phyloP scores from a whole-genome alignment of 2,888 invertebrate species.

The Nycteola revayana region DNA sequence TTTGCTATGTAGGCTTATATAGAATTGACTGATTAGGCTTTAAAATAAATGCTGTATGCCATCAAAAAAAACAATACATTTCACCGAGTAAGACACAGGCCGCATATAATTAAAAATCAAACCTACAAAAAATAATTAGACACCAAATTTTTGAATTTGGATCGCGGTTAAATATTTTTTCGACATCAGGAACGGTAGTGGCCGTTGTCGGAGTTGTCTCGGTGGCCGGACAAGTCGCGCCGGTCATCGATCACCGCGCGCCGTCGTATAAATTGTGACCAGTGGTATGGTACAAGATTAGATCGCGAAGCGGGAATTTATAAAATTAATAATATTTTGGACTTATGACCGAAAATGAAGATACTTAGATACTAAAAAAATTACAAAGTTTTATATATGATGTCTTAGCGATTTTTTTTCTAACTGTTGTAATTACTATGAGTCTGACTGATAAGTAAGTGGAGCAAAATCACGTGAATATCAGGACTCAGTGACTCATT shows the following conservation, averaged over 20 bases:
- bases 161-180: conserved; percentile 50
- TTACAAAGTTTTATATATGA: no score
- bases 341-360: no score
- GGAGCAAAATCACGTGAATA: conserved; percentile 7
- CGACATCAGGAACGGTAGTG: conserved; percentile 62
- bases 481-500: conserved; percentile 30
- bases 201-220: conserved; percentile 54
- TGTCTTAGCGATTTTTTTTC: no score
- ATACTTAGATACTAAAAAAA: no score
- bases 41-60: no score
- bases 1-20: no score
- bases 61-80: no score
- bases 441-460: not conserved
- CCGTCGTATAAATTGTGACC: conserved; percentile 69
- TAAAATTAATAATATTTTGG: no score
- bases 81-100: no score
- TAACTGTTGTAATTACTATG: no score
- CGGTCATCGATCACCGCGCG: conserved; percentile 72
- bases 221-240: conserved; percentile 56
- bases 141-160: conserved; percentile 45
- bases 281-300: conserved; percentile 37
- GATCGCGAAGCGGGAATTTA: conserved; percentile 8
- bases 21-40: no score
- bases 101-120: not conserved
- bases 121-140: conserved; percentile 43